Evolutionary conservation across 2,113 vertebrate species (phyloP).

Genomic region (human (Homo sapiens)): DNA sequence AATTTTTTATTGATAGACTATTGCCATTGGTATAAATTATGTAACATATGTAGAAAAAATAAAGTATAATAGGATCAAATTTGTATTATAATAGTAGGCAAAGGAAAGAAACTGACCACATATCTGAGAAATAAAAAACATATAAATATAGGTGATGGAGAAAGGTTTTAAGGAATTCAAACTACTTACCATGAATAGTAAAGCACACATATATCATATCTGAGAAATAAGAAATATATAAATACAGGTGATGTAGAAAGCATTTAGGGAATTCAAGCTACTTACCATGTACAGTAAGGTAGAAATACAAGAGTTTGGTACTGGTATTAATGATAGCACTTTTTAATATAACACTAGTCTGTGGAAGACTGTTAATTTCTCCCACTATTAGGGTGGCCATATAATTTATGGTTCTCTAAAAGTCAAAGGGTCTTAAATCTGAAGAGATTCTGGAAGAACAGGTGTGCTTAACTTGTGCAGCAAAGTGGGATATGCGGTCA

Average conservation of each 20-base stretch:
- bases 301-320: neutral
- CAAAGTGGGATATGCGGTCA: neutral
- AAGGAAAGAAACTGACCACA: neutral
- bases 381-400: neutral
- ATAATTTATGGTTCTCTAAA: neutral
- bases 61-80: neutral
- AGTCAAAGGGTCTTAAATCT: neutral
- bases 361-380: neutral
- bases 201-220: too few species aligned
- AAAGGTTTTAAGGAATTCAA: neutral
- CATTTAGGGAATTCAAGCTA: neutral
- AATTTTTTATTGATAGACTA: neutral
- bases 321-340: neutral
- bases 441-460: neutral
- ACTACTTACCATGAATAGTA: neutral
- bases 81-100: neutral
- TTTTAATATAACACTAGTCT: neutral
- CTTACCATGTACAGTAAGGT: neutral
- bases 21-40: neutral
- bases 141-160: neutral
- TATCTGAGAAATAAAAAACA: neutral
- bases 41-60: neutral
- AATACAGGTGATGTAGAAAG: neutral
- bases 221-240: neutral
- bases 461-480: neutral